phyloP scores from a whole-genome alignment of 2,888 invertebrate genomes.

The Brachyopa scutellaris region DNA sequence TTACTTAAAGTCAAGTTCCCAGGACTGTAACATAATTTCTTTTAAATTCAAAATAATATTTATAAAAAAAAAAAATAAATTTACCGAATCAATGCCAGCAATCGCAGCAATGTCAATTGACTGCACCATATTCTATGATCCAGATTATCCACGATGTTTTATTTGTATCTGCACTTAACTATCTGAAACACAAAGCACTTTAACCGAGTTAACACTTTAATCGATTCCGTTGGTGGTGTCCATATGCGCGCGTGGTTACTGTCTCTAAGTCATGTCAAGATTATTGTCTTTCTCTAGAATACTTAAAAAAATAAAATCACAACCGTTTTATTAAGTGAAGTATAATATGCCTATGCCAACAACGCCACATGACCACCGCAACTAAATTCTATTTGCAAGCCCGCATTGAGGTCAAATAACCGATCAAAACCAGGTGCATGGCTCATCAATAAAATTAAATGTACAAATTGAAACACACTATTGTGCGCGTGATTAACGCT shows the following conservation, averaged over 20 bases:
- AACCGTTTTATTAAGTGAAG: background rate
- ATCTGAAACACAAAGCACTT: constrained; percentile 12
- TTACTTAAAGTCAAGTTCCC: too few relatives aligned
- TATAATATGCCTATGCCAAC: background rate
- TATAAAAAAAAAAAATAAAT: constrained; percentile 37
- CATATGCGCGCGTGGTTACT: too few relatives aligned
- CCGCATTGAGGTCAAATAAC: constrained; percentile 24
- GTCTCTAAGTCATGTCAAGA: constrained; percentile 41
- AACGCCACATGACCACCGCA: constrained; percentile 38
- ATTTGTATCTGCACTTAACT: constrained; percentile 29
- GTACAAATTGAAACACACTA: background rate
- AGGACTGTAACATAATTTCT: too few relatives aligned
- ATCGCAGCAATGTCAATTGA: constrained; percentile 80
- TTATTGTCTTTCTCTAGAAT: constrained; percentile 46
- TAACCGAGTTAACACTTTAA: constrained; percentile 12
- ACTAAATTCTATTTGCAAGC: constrained; percentile 18
- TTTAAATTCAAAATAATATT: background rate
- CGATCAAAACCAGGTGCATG: constrained; percentile 29
- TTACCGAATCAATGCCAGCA: constrained; percentile 80
- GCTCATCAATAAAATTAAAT: constrained; percentile 43
- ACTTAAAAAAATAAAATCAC: constrained; percentile 12
- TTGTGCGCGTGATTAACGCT: constrained; percentile 25
- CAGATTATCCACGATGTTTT: constrained; percentile 60
- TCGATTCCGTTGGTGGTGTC: constrained; percentile 18
- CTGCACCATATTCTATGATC: constrained; percentile 78